Conservation (phyloP, 2,888 invertebrate species). For the Blastobasis adustella region DNA sequence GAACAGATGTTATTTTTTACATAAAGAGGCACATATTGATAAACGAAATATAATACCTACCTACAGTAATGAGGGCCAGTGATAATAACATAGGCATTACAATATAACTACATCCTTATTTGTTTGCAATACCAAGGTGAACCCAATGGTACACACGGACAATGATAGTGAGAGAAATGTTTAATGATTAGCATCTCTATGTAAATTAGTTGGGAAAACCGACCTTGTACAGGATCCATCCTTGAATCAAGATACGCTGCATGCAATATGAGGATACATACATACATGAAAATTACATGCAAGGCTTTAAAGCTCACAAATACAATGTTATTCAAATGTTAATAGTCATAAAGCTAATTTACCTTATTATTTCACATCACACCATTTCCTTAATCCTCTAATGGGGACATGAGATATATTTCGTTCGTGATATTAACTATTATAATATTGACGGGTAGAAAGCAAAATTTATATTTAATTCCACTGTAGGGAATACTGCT, state of each 20-base stretch:
- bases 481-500: no score
- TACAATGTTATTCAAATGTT: not conserved
- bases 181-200: conserved; percentile 9
- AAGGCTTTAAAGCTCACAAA: conserved; percentile 22
- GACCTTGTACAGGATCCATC: conserved; percentile 72
- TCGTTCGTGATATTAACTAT: no score
- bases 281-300: conserved; percentile 44
- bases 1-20: not conserved
- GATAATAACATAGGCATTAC: no score
- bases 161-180: not conserved
- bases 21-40: not conserved
- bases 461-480: no score
- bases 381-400: no score
- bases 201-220: conserved; percentile 40
- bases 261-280: conserved; percentile 63
- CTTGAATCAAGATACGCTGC: conserved; percentile 62
- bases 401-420: no score
- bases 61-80: no score
- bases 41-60: not conserved
- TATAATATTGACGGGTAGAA: no score
- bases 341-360: not conserved
- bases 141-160: no score
- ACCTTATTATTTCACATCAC: no score
- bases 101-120: no score
- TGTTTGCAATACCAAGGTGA: no score